Evolutionary conservation across 2,797 vertebrate species (phyloP).

Genomic region (Psittacula echo): DNA sequence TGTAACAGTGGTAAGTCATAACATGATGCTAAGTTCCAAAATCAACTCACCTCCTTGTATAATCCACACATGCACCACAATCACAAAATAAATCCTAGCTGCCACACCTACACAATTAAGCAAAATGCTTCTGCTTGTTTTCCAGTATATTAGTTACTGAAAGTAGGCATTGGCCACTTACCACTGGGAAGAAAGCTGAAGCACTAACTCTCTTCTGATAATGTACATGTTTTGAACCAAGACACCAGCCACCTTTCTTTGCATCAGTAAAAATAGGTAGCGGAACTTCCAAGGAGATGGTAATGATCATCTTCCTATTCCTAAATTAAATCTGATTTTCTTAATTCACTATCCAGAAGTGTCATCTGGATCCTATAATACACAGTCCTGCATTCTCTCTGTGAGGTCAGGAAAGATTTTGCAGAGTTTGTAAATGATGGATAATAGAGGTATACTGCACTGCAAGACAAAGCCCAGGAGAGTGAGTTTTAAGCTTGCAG

Average conservation of each 20-base stretch:
- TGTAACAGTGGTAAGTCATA: background rate
- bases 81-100: background rate
- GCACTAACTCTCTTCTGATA: background rate
- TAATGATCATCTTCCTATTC: background rate
- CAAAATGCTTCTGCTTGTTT: background rate
- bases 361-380: background rate
- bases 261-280: background rate
- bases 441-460: background rate
- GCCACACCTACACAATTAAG: background rate
- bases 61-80: background rate
- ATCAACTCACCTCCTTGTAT: background rate
- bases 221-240: background rate
- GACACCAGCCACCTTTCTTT: background rate
- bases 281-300: background rate
- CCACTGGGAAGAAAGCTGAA: background rate
- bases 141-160: background rate
- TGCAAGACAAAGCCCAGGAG: background rate
- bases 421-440: background rate
- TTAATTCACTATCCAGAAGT: background rate
- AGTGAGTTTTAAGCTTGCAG: background rate
- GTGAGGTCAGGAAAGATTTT: background rate
- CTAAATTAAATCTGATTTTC: background rate
- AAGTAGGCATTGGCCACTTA: background rate
- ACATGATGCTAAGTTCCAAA: background rate
- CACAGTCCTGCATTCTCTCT: background rate